These are phyloP conservation scores for Bombus huntii DNA, from an alignment of 1,140 invertebrate genomes.

Conservation along the genomic window DNA sequence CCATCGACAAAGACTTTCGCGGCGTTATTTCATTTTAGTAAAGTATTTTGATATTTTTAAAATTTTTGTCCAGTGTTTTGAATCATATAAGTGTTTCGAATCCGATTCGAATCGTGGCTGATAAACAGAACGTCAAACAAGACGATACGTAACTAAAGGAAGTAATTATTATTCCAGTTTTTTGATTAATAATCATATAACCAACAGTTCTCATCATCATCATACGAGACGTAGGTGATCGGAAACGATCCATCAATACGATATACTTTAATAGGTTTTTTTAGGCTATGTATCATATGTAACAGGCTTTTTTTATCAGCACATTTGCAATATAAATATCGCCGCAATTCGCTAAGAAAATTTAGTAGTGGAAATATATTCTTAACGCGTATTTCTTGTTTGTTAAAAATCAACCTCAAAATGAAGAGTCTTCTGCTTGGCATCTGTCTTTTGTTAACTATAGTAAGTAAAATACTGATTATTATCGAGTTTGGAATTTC, in stretches of 20 bases:
- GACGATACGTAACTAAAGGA: background rate
- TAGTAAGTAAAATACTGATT: background rate
- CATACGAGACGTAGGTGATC: background rate
- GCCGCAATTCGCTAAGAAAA: fast-evolving
- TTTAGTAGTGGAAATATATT: background rate
- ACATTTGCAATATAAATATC: conserved; percentile 1
- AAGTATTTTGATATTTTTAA: background rate
- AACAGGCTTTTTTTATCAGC: background rate
- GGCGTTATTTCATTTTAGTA: background rate
- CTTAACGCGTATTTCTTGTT: background rate
- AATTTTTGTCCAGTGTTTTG: no score
- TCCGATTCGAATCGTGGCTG: no score
- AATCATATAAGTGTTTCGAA: no score
- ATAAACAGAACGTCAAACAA: background rate
- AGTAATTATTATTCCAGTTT: background rate
- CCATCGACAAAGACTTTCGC: background rate
- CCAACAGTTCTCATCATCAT: background rate
- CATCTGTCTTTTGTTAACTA: background rate
- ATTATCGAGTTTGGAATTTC: no score
- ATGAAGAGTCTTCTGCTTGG: background rate
- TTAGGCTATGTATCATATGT: background rate
- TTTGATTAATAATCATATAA: background rate
- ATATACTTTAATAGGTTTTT: background rate
- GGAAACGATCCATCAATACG: background rate
- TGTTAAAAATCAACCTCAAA: background rate